phyloP scores from a whole-genome alignment of 2,888 invertebrate genomes.

The Lottia gigantea region DNA sequence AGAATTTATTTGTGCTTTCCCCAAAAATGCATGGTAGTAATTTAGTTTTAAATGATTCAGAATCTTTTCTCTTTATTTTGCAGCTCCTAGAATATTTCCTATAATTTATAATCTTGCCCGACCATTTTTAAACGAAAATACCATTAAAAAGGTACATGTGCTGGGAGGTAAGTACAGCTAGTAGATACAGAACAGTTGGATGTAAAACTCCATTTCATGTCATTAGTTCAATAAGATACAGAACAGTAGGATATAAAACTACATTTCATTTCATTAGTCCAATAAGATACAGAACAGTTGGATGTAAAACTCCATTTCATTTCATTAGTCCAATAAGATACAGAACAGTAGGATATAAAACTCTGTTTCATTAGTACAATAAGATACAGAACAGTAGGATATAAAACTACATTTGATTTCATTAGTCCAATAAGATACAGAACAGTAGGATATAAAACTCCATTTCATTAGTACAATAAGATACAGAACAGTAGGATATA shows the following conservation, averaged over 20 bases:
- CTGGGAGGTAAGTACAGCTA: constrained; percentile 80
- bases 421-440: neutral
- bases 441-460: neutral
- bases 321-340: no score
- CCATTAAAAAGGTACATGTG: constrained; percentile 86
- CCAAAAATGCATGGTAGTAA: no score
- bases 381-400: neutral
- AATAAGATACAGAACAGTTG: neutral
- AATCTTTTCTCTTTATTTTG: constrained; percentile 18
- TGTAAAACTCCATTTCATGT: no score
- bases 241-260: neutral
- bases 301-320: neutral
- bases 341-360: neutral
- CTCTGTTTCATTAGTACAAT: no score
- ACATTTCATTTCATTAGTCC: no score
- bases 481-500: neutral
- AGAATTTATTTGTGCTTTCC: no score
- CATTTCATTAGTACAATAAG: no score
- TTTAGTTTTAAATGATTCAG: no score
- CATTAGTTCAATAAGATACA: neutral
- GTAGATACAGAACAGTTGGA: constrained; percentile 12
- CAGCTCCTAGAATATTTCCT: constrained; percentile 73
- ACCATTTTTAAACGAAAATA: constrained; percentile 88
- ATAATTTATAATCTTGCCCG: constrained; percentile 86
- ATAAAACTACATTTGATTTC: no score